These are phyloP conservation scores for Lindbergichthys nudifrons DNA, from an alignment of 2,797 vertebrate species.

Conservation along the genomic window DNA sequence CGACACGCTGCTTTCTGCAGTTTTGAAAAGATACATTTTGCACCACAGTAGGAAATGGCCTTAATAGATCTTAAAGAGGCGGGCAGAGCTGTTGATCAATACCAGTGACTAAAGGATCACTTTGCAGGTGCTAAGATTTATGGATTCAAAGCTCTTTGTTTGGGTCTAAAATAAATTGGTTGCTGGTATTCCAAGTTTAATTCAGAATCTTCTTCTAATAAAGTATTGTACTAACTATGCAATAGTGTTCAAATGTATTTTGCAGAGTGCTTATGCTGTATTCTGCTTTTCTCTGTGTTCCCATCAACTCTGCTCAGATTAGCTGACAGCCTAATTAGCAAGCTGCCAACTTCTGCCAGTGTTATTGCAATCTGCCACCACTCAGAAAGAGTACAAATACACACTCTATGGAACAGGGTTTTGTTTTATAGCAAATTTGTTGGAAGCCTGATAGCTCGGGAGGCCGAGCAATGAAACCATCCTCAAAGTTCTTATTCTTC, in stretches of 20 bases:
- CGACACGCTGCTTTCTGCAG: constrained; percentile 4
- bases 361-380: constrained; percentile 44
- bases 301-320: constrained; percentile 30
- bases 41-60: constrained; percentile 22
- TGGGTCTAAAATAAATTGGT: not conserved
- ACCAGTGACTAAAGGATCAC: constrained; percentile 36
- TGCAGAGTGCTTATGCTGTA: constrained; percentile 4
- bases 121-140: constrained; percentile 31
- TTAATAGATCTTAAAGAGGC: constrained; percentile 25
- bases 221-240: constrained; percentile 1
- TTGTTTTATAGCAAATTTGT: constrained; percentile 21
- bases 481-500: not conserved
- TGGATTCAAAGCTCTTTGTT: constrained; percentile 35
- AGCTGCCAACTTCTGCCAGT: constrained; percentile 34
- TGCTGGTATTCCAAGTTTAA: constrained; percentile 20
- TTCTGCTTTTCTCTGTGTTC: constrained; percentile 27
- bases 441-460: not conserved
- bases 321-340: constrained; percentile 45
- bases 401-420: constrained; percentile 1
- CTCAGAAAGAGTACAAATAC: constrained; percentile 37
- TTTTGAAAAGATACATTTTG: constrained; percentile 30
- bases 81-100: constrained; percentile 48
- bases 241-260: not conserved
- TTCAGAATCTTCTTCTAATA: constrained; percentile 3
- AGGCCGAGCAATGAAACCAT: not conserved